These are phyloP conservation scores for Aphelocoma coerulescens DNA, from an alignment of 2,113 vertebrate species.

Conservation along the genomic window DNA sequence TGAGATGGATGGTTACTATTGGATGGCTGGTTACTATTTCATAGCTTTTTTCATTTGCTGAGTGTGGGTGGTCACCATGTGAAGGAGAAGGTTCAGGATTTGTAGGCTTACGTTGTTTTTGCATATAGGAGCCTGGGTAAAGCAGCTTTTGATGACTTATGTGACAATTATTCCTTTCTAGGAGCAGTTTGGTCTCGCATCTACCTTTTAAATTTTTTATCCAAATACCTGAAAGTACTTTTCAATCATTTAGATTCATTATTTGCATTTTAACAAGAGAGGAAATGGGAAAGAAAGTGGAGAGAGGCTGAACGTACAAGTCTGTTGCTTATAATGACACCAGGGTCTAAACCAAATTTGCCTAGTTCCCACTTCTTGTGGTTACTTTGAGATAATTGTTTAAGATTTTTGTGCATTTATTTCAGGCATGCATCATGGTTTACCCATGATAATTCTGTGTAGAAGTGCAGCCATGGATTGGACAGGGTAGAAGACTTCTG, in stretches of 20 bases:
- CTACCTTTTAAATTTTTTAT: not conserved
- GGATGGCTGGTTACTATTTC: not conserved
- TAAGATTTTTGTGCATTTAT: not conserved
- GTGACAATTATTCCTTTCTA: not conserved
- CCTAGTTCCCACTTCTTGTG: not conserved
- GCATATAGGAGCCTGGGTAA: not conserved
- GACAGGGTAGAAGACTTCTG: not conserved
- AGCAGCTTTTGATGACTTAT: not conserved
- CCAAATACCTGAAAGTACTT: not conserved
- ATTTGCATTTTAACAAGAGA: not conserved
- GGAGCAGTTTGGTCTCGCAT: not conserved
- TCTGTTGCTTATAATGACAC: not conserved
- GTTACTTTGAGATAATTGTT: not conserved
- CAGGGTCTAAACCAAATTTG: not conserved
- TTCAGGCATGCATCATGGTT: not conserved
- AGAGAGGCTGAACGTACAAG: not conserved
- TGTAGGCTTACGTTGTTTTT: not conserved
- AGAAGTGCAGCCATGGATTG: not conserved
- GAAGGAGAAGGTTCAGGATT: not conserved
- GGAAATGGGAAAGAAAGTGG: not conserved
- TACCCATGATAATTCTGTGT: not conserved
- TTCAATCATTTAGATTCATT: not conserved
- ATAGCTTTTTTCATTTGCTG: not conserved
- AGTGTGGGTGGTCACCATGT: fast-evolving
- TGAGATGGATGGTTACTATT: not conserved